A percentile compares a stretch with the other conserved stretches of the same genome.
phyloP scores from a whole-genome alignment of 2,888 invertebrate genomes.

The Caenorhabditis imperialis region DNA sequence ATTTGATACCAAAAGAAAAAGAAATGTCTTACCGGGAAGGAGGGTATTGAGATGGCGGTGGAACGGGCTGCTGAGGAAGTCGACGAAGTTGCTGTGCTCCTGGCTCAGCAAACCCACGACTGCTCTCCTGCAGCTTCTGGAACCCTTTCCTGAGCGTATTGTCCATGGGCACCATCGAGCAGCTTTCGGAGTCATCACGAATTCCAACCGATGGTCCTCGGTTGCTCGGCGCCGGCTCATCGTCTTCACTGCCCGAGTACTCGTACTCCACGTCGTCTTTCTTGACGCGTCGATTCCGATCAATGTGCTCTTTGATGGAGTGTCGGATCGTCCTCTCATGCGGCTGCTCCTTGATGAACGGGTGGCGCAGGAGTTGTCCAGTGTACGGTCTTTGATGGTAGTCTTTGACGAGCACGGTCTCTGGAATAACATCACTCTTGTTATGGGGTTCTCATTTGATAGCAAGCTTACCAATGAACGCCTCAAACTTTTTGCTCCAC shows the following conservation, averaged over 20 bases:
- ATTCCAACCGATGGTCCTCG: slow-evolving; percentile 37
- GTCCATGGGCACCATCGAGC: slow-evolving; percentile 92
- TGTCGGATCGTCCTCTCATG: slow-evolving; percentile 97
- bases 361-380: slow-evolving; percentile 91
- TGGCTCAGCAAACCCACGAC: slow-evolving; percentile 66
- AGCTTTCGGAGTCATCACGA: slow-evolving; percentile 55
- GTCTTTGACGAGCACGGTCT: slow-evolving; percentile 97
- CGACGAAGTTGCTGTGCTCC: slow-evolving; percentile 71
- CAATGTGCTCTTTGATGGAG: slow-evolving; percentile 99
- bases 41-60: slow-evolving; percentile 40
- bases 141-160: slow-evolving; percentile 97
- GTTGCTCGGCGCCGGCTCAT: slow-evolving; percentile 85
- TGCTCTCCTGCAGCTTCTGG: slow-evolving; percentile 90
- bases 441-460: not conserved
- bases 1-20: not conserved
- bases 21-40: slow-evolving; percentile 15
- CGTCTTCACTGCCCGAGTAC: slow-evolving; percentile 96
- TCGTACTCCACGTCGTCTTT: slow-evolving; percentile 85
- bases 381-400: slow-evolving; percentile 98
- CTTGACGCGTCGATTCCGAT: slow-evolving; percentile 82
- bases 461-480: slow-evolving; percentile 86
- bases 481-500: slow-evolving; percentile 89
- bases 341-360: slow-evolving; percentile 97
- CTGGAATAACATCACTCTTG: slow-evolving; percentile 33
- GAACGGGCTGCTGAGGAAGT: slow-evolving; percentile 58